Percentiles rank a stretch among this genome's conserved stretches.
Conservation (phyloP, 2,113 vertebrate genomes). For the Carettochelys insculpta region DNA sequence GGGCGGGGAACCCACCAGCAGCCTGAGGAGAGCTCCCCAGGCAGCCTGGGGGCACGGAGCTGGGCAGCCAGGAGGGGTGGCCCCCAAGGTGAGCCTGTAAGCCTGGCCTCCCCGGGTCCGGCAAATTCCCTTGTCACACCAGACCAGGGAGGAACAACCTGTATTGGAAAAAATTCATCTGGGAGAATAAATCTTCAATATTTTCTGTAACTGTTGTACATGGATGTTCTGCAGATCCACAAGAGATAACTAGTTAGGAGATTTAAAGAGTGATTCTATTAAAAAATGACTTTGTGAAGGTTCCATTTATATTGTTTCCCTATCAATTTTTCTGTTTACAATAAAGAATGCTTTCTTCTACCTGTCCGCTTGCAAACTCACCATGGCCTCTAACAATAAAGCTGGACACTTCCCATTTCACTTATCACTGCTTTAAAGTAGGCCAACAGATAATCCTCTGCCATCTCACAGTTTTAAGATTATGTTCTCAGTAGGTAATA, state of each 20-base stretch:
- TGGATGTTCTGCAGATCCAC: neutral
- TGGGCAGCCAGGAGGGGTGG: no score
- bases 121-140: no score
- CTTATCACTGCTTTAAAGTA: neutral
- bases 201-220: neutral
- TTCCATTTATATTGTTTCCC: neutral
- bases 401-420: neutral
- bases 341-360: neutral
- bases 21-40: no score
- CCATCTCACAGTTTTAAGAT: neutral
- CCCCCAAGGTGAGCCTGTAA: no score
- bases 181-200: constrained; percentile 8
- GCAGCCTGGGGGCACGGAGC: no score
- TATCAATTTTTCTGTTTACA: neutral
- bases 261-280: neutral
- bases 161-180: neutral
- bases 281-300: neutral
- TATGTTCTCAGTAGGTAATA: neutral
- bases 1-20: no score
- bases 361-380: neutral
- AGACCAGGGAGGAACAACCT: no score
- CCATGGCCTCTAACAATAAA: neutral
- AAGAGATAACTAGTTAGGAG: constrained; percentile 13
- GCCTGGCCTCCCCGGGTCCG: no score
- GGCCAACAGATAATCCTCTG: neutral